Evolutionary conservation across 2,888 invertebrate genomes (phyloP).

Genomic region (Ormyrus nitidulus): DNA sequence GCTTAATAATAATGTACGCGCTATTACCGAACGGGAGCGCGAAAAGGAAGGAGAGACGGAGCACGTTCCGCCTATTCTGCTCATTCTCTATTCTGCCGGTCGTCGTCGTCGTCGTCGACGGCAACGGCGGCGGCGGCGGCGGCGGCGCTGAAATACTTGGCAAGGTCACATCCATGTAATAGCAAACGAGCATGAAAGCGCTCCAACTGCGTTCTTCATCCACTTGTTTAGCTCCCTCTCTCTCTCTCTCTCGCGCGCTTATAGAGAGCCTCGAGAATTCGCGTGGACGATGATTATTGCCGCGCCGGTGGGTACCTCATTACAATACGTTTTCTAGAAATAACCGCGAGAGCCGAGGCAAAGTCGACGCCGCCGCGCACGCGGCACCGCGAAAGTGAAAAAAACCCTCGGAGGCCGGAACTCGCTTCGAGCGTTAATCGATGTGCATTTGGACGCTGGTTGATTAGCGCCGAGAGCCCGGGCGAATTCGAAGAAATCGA

Average conservation of each 20-base stretch:
- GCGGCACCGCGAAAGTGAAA: not conserved
- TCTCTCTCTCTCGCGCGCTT: not conserved
- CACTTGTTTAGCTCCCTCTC: not conserved
- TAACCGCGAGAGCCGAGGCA: constrained; percentile 35
- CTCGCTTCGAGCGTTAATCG: no score
- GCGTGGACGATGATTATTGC: not conserved
- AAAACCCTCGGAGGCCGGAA: no score
- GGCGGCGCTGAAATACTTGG: constrained; percentile 66
- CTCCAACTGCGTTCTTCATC: constrained; percentile 62
- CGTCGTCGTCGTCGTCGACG: constrained; percentile 17
- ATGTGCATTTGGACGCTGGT: no score
- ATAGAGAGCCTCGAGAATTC: not conserved
- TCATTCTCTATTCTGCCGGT: constrained; percentile 62
- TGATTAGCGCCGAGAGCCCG: no score
- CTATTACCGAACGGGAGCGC: not conserved
- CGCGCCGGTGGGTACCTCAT: constrained; percentile 52
- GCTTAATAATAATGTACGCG: no score
- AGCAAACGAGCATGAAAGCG: constrained; percentile 69
- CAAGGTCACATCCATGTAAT: constrained; percentile 73
- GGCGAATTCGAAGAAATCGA: no score
- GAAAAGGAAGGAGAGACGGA: not conserved
- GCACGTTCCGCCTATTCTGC: constrained; percentile 38
- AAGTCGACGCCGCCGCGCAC: not conserved
- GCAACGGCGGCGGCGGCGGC: not conserved
- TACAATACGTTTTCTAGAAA: constrained; percentile 59